Evolutionary conservation across 2,113 vertebrate genomes (phyloP).

Genomic region (Oreochromis spilurus): DNA sequence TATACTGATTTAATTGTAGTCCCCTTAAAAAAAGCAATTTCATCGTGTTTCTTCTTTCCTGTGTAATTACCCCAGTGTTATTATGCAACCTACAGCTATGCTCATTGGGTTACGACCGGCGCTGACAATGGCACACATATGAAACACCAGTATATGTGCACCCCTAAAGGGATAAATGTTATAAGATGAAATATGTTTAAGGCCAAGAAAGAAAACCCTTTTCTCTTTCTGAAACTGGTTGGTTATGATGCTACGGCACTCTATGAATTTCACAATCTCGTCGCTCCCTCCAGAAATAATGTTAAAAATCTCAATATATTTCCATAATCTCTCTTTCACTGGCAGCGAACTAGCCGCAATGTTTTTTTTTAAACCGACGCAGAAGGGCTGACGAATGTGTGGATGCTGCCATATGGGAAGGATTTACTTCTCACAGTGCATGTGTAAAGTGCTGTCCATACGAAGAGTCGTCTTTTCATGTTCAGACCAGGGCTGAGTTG

Average conservation of each 20-base stretch:
- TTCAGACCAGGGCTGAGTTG: background rate
- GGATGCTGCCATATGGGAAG: conserved; percentile 36
- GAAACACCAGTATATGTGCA: background rate
- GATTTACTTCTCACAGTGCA: conserved; percentile 18
- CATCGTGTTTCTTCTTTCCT: background rate
- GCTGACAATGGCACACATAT: background rate
- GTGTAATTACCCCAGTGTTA: background rate
- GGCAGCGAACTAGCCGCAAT: background rate
- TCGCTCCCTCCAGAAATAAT: conserved; percentile 12
- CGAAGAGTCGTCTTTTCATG: background rate
- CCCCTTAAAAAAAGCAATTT: background rate
- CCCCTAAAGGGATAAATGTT: background rate
- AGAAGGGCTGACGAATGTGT: conserved; percentile 36
- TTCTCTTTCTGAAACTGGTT: conserved; percentile 9
- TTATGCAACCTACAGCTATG: background rate
- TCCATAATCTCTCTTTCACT: conserved; percentile 25
- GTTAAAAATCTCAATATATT: conserved; percentile 31
- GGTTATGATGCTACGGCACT: background rate
- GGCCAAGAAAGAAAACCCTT: background rate
- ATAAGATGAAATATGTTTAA: background rate
- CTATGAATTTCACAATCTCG: conserved; percentile 4
- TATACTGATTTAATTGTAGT: background rate
- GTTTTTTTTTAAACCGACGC: background rate
- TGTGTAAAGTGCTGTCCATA: background rate
- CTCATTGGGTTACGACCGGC: background rate